Conservation (phyloP, 1,140 invertebrate species). For the Euwallacea fornicatus region DNA sequence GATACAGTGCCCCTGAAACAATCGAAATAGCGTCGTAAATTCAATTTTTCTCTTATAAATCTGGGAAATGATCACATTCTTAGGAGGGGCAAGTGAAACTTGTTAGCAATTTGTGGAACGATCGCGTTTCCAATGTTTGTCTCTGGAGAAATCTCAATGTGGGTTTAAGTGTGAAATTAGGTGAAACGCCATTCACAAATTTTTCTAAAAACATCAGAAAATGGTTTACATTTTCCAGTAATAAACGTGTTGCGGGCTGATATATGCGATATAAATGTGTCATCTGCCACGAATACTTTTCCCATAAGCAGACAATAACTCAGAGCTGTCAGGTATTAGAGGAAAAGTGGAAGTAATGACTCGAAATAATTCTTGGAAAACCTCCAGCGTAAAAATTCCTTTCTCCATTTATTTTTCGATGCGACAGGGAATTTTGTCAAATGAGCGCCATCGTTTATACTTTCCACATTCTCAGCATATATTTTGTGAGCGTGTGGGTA, state of each 20-base stretch:
- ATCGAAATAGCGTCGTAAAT: conserved; percentile 40
- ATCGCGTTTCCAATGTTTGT: too few species aligned
- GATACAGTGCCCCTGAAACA: conserved; percentile 37
- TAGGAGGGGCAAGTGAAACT: conserved; percentile 41
- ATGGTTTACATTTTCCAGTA: too few species aligned
- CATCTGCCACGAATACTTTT: conserved; percentile 29
- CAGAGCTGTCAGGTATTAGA: conserved; percentile 32
- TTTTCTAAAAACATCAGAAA: too few species aligned
- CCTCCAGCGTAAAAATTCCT: conserved; percentile 30
- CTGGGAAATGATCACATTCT: conserved; percentile 42
- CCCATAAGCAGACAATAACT: conserved; percentile 39
- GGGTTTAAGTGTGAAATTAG: too few species aligned
- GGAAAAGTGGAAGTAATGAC: conserved; percentile 39
- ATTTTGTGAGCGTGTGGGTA: too few species aligned
- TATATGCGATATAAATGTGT: conserved; percentile 37
- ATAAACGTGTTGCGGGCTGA: conserved; percentile 2
- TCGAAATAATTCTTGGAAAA: conserved; percentile 35
- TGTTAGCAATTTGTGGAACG: conserved; percentile 38
- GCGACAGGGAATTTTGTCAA: conserved; percentile 12
- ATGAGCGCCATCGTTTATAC: not conserved
- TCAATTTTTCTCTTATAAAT: conserved; percentile 41
- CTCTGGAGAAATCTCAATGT: too few species aligned
- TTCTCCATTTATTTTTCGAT: conserved; percentile 26
- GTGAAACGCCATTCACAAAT: too few species aligned
- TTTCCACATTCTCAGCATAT: not conserved